These are phyloP conservation scores for Brenthis daphne DNA, from an alignment of 2,888 invertebrate species.

Conservation along the genomic window DNA sequence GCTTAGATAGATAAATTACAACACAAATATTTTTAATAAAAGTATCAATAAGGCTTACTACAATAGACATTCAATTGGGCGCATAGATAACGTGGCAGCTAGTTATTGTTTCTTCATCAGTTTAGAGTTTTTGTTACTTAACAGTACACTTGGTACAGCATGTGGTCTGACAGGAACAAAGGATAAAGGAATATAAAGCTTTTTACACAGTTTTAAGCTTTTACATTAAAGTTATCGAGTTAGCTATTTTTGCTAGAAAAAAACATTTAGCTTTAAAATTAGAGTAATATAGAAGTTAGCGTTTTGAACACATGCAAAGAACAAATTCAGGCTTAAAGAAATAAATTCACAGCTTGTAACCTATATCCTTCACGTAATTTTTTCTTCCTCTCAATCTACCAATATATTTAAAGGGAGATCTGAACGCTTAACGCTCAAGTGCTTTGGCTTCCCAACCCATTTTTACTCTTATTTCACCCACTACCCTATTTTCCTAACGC, in stretches of 20 bases:
- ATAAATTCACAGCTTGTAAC: conserved; percentile 33
- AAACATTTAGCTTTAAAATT: conserved; percentile 29
- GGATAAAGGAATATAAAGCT: conserved; percentile 39
- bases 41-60: not conserved
- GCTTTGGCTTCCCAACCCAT: conserved; percentile 45
- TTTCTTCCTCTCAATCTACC: conserved; percentile 28
- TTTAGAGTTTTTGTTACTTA: conserved; percentile 29
- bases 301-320: conserved; percentile 9
- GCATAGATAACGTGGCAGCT: conserved; percentile 5
- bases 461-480: conserved; percentile 35
- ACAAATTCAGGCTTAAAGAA: conserved; percentile 31
- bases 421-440: conserved; percentile 44
- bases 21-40: not conserved
- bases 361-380: conserved; percentile 23
- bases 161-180: conserved; percentile 38
- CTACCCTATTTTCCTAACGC: conserved; percentile 41
- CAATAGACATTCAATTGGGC: conserved; percentile 17
- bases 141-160: conserved; percentile 29
- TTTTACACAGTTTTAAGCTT: conserved; percentile 25
- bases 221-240: conserved; percentile 16
- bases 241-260: conserved; percentile 25
- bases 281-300: conserved; percentile 27
- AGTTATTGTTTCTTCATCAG: conserved; percentile 45
- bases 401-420: conserved; percentile 15
- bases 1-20: conserved; percentile 5